Percentiles rank a stretch among this genome's conserved stretches.
These are phyloP conservation scores for Zaprionus obscuricornis DNA, from an alignment of 2,888 invertebrate genomes.

Conservation along the genomic window DNA sequence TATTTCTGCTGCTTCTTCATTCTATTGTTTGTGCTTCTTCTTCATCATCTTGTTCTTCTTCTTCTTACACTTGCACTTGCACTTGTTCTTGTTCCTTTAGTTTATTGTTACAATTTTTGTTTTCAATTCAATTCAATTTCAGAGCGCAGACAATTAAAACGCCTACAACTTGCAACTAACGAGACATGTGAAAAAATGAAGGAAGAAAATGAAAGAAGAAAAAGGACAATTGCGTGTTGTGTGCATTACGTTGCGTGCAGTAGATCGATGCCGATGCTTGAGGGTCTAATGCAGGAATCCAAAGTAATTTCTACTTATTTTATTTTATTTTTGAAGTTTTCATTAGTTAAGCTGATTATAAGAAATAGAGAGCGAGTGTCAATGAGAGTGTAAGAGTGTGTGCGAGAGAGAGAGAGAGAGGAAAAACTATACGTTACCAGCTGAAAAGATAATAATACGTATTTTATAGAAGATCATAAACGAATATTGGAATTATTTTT, in stretches of 20 bases:
- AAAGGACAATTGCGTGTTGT: conserved; percentile 63
- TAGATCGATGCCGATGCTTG: too few relatives aligned
- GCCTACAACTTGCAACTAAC: conserved; percentile 41
- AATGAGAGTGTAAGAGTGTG: conserved; percentile 7
- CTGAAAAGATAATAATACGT: conserved; percentile 47
- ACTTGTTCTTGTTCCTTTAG: neutral
- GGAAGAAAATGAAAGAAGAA: conserved; percentile 1
- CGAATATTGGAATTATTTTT: too few relatives aligned
- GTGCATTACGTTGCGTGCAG: conserved; percentile 28
- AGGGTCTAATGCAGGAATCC: too few relatives aligned
- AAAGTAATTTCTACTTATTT: too few relatives aligned
- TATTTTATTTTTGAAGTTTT: conserved; percentile 32
- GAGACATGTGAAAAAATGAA: neutral
- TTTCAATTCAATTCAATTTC: conserved; percentile 18
- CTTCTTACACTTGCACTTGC: neutral
- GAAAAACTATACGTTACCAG: conserved; percentile 40
- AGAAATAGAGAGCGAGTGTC: neutral
- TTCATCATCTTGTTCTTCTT: conserved; percentile 11
- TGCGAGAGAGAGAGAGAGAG: too few relatives aligned
- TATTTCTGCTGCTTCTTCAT: too few relatives aligned
- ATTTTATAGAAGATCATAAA: conserved; percentile 11
- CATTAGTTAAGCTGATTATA: conserved; percentile 66
- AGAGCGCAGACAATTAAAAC: conserved; percentile 51
- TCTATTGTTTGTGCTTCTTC: conserved; percentile 33
- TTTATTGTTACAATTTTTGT: conserved; percentile 38